phyloP scores from a whole-genome alignment of 2,797 vertebrate genomes.

The Simalia tracyae region DNA sequence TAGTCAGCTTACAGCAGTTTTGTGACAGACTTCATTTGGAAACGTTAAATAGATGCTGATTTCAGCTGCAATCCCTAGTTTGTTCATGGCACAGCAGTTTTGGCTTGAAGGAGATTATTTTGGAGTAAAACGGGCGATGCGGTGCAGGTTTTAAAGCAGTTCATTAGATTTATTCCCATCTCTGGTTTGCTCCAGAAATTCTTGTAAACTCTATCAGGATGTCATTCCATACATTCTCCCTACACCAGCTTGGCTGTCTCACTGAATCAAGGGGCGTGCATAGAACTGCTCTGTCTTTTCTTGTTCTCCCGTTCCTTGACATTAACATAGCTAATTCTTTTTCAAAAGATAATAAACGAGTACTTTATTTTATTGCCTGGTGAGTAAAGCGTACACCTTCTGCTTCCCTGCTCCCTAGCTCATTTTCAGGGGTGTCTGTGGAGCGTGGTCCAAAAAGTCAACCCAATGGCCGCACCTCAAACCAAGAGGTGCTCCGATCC shows the following conservation, averaged over 20 bases:
- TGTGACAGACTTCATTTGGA: background rate
- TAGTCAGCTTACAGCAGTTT: background rate
- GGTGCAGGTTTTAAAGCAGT: background rate
- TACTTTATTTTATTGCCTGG: background rate
- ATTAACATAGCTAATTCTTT: background rate
- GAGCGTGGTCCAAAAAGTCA: background rate
- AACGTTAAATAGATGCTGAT: background rate
- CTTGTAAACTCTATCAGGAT: background rate
- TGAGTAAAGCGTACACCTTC: background rate
- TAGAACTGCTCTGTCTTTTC: slow-evolving; percentile 42
- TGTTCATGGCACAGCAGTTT: background rate
- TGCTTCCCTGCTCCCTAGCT: background rate
- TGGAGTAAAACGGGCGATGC: background rate
- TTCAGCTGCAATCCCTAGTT: background rate
- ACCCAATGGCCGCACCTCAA: background rate
- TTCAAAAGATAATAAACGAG: background rate
- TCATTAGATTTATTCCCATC: background rate
- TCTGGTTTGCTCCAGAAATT: background rate
- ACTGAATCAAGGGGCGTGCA: background rate
- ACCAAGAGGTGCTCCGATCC: background rate
- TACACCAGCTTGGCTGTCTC: background rate
- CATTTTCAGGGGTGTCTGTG: background rate
- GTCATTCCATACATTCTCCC: background rate
- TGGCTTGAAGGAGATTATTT: slow-evolving; percentile 9
- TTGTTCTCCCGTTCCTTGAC: background rate